Evolutionary conservation across 2,113 vertebrate genomes (phyloP).

Genomic region (Hemiprocne comata): DNA sequence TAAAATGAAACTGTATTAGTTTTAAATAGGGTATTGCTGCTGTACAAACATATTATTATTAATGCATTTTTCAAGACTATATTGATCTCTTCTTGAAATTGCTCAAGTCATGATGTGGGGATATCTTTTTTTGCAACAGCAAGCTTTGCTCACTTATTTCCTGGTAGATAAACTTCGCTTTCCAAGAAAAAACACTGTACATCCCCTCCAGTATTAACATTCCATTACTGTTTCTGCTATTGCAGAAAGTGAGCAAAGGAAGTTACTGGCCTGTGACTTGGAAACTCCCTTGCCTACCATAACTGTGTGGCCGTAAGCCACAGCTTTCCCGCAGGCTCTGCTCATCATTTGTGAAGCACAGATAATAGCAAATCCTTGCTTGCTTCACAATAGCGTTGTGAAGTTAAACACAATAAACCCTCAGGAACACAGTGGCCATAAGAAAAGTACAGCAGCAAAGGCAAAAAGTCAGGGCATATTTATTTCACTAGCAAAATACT

Average conservation of each 20-base stretch:
- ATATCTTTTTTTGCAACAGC: neutral
- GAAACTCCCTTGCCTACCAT: neutral
- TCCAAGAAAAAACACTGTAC: neutral
- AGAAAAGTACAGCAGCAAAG: neutral
- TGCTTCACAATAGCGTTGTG: neutral
- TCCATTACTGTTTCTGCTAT: neutral
- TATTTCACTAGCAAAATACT: neutral
- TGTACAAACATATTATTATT: neutral
- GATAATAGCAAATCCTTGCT: neutral
- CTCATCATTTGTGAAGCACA: neutral
- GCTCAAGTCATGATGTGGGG: neutral
- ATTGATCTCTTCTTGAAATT: neutral
- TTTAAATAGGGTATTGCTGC: neutral
- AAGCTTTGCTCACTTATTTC: neutral
- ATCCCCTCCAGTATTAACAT: neutral
- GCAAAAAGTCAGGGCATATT: neutral
- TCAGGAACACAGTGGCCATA: neutral
- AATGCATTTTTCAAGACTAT: neutral
- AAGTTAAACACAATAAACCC: slow-evolving; percentile 24
- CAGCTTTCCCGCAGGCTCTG: neutral
- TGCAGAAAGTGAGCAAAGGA: neutral
- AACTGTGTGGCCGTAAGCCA: neutral
- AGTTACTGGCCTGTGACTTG: neutral
- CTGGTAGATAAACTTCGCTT: neutral
- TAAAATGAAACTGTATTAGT: neutral